phyloP scores from a whole-genome alignment of 2,113 vertebrate genomes.

The Saguinus imperator region DNA sequence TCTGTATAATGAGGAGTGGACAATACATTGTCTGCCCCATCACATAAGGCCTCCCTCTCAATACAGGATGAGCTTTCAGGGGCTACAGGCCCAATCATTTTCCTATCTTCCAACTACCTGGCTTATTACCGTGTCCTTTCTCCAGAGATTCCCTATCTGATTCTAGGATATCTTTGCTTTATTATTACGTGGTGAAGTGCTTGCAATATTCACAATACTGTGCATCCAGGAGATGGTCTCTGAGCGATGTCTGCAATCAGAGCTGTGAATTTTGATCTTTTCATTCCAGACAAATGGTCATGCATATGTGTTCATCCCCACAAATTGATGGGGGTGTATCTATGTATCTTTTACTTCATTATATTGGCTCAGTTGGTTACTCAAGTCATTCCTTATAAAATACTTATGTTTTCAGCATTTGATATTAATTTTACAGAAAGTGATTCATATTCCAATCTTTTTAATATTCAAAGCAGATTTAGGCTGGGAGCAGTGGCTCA shows the following conservation, averaged over 20 bases:
- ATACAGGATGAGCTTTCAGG: background rate
- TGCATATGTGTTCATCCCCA: rapidly evolving
- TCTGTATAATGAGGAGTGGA: rapidly evolving
- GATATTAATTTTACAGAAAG: background rate
- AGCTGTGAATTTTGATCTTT: background rate
- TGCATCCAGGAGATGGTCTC: background rate
- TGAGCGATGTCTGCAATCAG: rapidly evolving
- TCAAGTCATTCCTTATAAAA: rapidly evolving
- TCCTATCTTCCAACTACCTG: background rate
- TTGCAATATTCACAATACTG: background rate
- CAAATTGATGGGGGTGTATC: background rate
- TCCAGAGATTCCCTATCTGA: background rate
- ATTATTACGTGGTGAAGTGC: background rate
- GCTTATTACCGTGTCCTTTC: background rate
- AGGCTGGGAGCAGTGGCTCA: rapidly evolving
- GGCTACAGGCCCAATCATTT: background rate
- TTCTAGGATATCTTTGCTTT: background rate
- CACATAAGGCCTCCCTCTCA: background rate
- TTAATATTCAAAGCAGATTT: background rate
- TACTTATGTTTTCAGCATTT: background rate
- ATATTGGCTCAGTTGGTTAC: no score
- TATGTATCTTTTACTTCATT: background rate
- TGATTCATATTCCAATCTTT: background rate
- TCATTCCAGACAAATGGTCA: no score
- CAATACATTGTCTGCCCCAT: rapidly evolving